Evolutionary conservation across 2,113 vertebrate species (phyloP), one percentile per base, ranked within the genome.

Genomic region (Hystrix brachyura): DNA sequence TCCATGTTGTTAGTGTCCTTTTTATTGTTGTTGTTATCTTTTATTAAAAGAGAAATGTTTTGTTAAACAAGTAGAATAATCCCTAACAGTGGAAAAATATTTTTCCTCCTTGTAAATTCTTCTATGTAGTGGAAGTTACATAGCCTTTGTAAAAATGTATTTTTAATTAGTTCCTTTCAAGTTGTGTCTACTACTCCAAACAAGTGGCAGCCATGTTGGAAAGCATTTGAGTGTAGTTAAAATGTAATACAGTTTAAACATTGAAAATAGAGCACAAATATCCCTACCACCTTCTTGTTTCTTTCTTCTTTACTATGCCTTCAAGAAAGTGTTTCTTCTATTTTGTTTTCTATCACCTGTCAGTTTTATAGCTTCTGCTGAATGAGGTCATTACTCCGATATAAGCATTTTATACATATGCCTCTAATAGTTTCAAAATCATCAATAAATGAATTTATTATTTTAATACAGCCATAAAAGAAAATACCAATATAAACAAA

Each of bases 151-250:
- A 76, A 85, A 92, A 95, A 62, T 71, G 19, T 7, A 0, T 87
- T 97, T 97, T 90, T 65, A 95, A 29, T 95, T 84, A 85, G 57
- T 90, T 96, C 55, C 34, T 93, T 97, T 91, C 48, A 38, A 95
- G 12, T 94, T 57, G 46, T 94, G 91, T 57, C 80, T 48, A 18
- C 69, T 93, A 38, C 17, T 72, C n/a, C n/a, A 95, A 65, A 55
- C 23, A 90, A 92, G 62, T 96, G 80, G 86, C 93, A 90, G 86
- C 96, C 94, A 94, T 98, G 76, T 96, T 97, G 76, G 92, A 93
- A 89, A 95, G 59, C 53, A 93, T 96, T 91, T 80, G 48, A 94
- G n/a, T 74, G 29, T 72, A 34, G 48, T 95, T 97, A 88, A 96
- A 97, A 62, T 76, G 29, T 79, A 65, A 92, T 86, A 65, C 12